phyloP scores from a whole-genome alignment of 2,113 vertebrate genomes.

The Chlamydotis undulata region DNA sequence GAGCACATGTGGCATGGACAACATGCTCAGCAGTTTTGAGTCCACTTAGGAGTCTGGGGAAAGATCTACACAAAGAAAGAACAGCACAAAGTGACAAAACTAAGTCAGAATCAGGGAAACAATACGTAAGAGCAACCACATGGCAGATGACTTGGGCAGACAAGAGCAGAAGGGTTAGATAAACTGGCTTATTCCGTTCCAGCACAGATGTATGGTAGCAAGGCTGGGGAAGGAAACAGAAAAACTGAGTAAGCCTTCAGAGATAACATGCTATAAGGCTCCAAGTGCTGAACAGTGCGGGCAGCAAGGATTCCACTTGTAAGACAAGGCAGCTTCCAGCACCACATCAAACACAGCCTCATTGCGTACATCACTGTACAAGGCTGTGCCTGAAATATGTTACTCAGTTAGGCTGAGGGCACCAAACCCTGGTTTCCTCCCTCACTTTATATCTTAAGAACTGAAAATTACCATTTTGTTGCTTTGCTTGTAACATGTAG shows the following conservation, averaged over 20 bases:
- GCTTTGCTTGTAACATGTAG: background rate
- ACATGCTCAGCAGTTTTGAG: background rate
- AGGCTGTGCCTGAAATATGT: background rate
- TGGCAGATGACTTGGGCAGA: background rate
- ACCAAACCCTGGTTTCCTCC: background rate
- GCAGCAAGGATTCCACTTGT: background rate
- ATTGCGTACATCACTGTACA: accelerated
- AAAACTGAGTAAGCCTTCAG: background rate
- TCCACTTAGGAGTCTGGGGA: background rate
- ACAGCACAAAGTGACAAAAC: background rate
- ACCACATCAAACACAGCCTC: background rate
- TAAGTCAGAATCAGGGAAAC: background rate
- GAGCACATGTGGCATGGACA: background rate
- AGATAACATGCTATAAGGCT: background rate
- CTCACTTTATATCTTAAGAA: background rate
- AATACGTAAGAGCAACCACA: background rate
- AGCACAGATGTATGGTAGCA: background rate
- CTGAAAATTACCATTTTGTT: background rate
- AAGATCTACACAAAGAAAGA: background rate
- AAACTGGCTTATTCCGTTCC: background rate
- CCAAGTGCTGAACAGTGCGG: background rate
- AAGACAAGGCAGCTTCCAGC: background rate
- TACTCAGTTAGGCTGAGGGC: background rate
- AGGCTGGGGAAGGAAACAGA: background rate
- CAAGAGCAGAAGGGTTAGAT: background rate